phyloP scores from a whole-genome alignment of 2,888 invertebrate species.

The Aproaerema taeniolella region DNA sequence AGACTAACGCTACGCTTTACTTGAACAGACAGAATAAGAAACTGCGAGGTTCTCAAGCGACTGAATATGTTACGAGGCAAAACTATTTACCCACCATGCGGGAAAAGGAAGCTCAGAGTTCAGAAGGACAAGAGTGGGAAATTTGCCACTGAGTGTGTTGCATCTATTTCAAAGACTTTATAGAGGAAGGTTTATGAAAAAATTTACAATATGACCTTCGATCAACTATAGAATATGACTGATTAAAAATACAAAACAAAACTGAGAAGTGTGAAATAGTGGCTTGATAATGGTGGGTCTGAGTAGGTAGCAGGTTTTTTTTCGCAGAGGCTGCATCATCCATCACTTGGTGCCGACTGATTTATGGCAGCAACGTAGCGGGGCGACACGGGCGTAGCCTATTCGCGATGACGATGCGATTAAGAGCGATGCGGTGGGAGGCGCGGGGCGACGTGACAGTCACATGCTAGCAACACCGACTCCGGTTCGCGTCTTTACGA shows the following conservation, averaged over 20 bases:
- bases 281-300: constrained; percentile 22
- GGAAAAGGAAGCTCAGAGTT: constrained; percentile 13
- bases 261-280: constrained; percentile 30
- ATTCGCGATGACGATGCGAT: constrained; percentile 65
- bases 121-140: constrained; percentile 13
- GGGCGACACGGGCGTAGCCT: constrained; percentile 56
- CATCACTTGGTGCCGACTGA: constrained; percentile 65
- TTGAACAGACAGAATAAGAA: constrained; percentile 21
- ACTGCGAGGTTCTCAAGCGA: constrained; percentile 17
- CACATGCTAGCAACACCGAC: constrained; percentile 41
- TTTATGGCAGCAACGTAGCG: constrained; percentile 61
- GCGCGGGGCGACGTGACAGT: constrained; percentile 35
- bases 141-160: no score
- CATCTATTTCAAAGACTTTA: no score
- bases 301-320: constrained; percentile 37
- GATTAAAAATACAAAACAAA: constrained; percentile 1
- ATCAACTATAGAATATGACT: no score
- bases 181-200: no score
- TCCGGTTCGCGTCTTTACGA: constrained; percentile 32
- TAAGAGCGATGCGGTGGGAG: constrained; percentile 32
- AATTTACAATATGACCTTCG: no score
- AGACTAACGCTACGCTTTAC: constrained; percentile 16
- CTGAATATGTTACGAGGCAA: constrained; percentile 17
- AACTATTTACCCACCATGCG: constrained; percentile 15
- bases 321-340: constrained; percentile 47